phyloP scores from a whole-genome alignment of 2,113 vertebrate genomes.

The Chaetodon trifascialis region DNA sequence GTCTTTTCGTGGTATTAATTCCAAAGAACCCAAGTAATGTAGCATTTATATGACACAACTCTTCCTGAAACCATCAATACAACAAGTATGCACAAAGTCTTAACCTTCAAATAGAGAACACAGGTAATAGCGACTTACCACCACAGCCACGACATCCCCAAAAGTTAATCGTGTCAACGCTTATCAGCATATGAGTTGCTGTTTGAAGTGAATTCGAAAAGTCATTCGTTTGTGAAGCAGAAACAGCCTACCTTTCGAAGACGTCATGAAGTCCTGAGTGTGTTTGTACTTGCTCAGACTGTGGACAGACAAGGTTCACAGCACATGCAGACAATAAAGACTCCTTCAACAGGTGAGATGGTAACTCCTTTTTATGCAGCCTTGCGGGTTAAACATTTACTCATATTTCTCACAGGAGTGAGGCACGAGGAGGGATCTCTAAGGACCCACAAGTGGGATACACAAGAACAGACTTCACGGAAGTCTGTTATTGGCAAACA shows the following conservation, averaged over 20 bases:
- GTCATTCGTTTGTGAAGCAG: slow-evolving; percentile 1
- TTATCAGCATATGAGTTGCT: not conserved
- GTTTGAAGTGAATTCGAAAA: slow-evolving; percentile 30
- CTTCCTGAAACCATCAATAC: not conserved
- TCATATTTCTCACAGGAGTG: not conserved
- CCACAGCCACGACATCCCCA: not conserved
- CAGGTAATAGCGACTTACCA: not conserved
- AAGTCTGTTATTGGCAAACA: too few species aligned
- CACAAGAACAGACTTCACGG: too few species aligned
- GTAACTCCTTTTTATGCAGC: slow-evolving; percentile 44
- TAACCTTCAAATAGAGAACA: not conserved
- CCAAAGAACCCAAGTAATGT: not conserved
- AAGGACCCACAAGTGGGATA: too few species aligned
- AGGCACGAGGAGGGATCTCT: too few species aligned
- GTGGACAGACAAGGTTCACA: slow-evolving; percentile 71
- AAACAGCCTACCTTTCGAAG: slow-evolving; percentile 66
- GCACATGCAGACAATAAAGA: slow-evolving; percentile 51
- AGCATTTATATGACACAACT: not conserved
- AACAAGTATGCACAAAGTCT: not conserved
- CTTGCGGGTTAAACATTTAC: slow-evolving; percentile 77
- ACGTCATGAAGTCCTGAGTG: slow-evolving; percentile 60
- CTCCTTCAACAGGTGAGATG: slow-evolving; percentile 33
- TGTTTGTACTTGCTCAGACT: slow-evolving; percentile 1
- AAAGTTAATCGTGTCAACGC: not conserved
- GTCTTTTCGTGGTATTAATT: not conserved